Evolutionary conservation across 2,113 vertebrate genomes (phyloP), one percentile per base, ranked within the genome.

Genomic region (Hippocampus guttulatus): DNA sequence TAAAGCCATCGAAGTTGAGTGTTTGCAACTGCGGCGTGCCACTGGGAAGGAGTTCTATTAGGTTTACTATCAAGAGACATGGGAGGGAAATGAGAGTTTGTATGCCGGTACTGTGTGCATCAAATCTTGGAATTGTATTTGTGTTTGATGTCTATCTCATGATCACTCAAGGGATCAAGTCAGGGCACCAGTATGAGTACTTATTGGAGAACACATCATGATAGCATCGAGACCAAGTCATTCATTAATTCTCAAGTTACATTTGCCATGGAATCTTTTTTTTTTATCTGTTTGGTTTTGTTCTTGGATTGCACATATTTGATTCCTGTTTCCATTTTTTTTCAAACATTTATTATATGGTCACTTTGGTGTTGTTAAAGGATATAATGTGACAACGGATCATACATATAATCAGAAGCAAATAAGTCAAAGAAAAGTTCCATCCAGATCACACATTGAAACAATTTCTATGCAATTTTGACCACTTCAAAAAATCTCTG

Each of bases 1-100:
- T 89, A 91, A 85, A 87, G 87, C 83, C 88, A 86, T 87, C 84
- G 86, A 83, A 85, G 87, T 86, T 87, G 87, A 88, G 83, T 85
- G 86, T 86, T 47, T 90, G 85, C 83, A 84, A 87, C 81, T 88
- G 84, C 81, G 77, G 70, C 76, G 77, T 78, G 85, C 88, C 84
- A 86, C 83, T 84, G 88, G 87, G 85, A 88, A 83, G 77, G 84
- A 85, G 84, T 78, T 87, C 87, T 88, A 88, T 90, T 88, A 90
- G 84, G 85, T 87, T 83, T 84, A 81, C 84, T 87, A 90, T 82
- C 87, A 90, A 85, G 85, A 87, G 87, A 89, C 67, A 52, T 73
- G 64, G 67, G 64, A 77, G 79, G 82, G 77, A 85, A 86, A 89
- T 86, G 84, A 86, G 82, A 88, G 81, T 86, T 58, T 61, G 75